phyloP scores from a whole-genome alignment of 2,113 vertebrate species.

The Toxotes chatareus region DNA sequence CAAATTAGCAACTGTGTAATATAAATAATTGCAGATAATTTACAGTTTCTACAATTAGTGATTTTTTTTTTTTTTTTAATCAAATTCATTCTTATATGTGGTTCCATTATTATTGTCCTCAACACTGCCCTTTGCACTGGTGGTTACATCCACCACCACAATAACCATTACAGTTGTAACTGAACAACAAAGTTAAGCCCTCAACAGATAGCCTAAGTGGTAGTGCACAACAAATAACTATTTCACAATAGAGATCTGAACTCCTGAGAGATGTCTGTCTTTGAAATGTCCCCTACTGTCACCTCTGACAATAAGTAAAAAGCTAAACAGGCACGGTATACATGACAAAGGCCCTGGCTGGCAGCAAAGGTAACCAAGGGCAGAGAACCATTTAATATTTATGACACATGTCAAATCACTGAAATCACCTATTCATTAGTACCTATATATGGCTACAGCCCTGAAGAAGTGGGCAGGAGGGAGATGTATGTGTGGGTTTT shows the following conservation, averaged over 20 bases:
- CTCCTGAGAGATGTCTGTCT: slow-evolving; percentile 50
- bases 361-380: slow-evolving; percentile 80
- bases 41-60: background rate
- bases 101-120: background rate
- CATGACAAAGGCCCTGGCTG: slow-evolving; percentile 72
- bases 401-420: slow-evolving; percentile 74
- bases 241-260: slow-evolving; percentile 49
- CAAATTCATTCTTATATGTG: background rate
- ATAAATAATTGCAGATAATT: background rate
- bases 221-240: slow-evolving; percentile 33
- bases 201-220: slow-evolving; percentile 23
- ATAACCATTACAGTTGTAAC: background rate
- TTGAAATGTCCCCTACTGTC: slow-evolving; percentile 76
- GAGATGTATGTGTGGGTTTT: slow-evolving; percentile 72
- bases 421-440: slow-evolving; percentile 76
- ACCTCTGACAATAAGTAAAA: slow-evolving; percentile 72
- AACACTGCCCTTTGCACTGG: background rate
- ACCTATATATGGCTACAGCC: slow-evolving; percentile 33
- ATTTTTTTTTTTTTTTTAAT: background rate
- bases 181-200: slow-evolving; percentile 35
- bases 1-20: background rate
- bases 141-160: slow-evolving; percentile 5
- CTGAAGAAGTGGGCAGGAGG: slow-evolving; percentile 36
- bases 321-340: slow-evolving; percentile 66
- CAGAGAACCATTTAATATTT: slow-evolving; percentile 79